Conservation (phyloP, 1,140 invertebrate species). For the Apis laboriosa region DNA sequence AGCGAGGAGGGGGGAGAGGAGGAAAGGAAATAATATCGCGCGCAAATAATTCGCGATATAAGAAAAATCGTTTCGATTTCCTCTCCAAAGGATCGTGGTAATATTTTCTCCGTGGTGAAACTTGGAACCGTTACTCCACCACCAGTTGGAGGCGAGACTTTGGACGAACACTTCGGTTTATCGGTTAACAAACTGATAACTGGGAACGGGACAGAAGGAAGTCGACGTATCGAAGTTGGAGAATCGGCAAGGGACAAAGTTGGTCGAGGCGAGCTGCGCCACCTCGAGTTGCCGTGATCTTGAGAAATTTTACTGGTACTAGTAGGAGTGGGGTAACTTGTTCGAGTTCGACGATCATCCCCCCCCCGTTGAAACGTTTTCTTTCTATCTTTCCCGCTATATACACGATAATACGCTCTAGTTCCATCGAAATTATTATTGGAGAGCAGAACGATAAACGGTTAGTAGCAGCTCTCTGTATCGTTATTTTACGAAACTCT, state of each 20-base stretch:
- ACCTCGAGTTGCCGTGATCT: not conserved
- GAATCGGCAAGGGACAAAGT: constrained; percentile 25
- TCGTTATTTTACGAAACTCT: too few relatives aligned
- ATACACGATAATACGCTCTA: not conserved
- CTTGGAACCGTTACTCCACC: not conserved
- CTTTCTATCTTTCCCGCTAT: too few relatives aligned
- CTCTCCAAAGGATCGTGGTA: not conserved
- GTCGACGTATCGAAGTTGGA: constrained; percentile 28
- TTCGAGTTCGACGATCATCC: not conserved
- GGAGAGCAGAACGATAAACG: too few relatives aligned
- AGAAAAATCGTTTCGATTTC: constrained; percentile 8
- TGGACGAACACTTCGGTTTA: constrained; percentile 14
- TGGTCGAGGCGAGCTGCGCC: not conserved
- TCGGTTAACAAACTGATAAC: constrained; percentile 59
- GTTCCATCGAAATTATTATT: too few relatives aligned
- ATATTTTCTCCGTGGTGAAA: constrained; percentile 15
- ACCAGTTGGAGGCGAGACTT: constrained; percentile 3
- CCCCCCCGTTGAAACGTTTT: not conserved
- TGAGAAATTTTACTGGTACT: not conserved
- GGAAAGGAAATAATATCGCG: too few relatives aligned
- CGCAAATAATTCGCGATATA: not conserved
- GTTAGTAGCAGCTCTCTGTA: too few relatives aligned
- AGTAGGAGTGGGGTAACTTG: not conserved
- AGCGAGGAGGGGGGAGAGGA: too few relatives aligned
- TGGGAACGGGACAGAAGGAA: constrained; percentile 29